Evolutionary conservation across 2,888 invertebrate species (phyloP), one percentile per base, ranked within the genome.

Genomic region (Chymomyza procnemis): DNA sequence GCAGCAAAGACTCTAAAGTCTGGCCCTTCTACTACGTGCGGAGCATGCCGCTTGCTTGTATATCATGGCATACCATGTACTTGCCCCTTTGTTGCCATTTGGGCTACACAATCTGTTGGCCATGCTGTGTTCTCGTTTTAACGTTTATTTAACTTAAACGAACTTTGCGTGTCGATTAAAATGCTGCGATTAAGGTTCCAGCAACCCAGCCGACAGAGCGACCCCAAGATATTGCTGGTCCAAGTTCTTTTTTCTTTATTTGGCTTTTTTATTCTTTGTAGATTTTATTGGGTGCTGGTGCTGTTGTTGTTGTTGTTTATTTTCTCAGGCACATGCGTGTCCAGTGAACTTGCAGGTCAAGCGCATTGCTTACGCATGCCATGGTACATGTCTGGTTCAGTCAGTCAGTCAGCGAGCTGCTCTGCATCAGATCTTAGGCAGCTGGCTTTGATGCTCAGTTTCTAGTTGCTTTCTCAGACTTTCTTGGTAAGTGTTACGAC

Each of bases 101-200:
- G 50, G n/a, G 58, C 67, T 61, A 47, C 47, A 63, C 60, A 52
- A 59, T 56, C 68, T 70, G 61, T 19, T 56, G 21, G 30, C 18
- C 55, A 47, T 58, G n/a, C 52, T 60, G 60, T 85, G 81, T 87
- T 82, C 87, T 87, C 84, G 87, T 87, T 85, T 87, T 83, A 85
- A 81, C 87, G 87, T 87, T 85, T 85, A 85, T 85, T 85, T 85
- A 85, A 85, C 87, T 85, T 87, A 85, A 86, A 75, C 87, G 82
- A 80, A 85, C 82, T 82, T 85, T 85, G 85, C 86, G 86, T 85
- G 88, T 85, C 85, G 86, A 86, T 85, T 85, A 78, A 87, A 80
- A 74, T 77, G 81, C 79, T 78, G 81, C 81, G 83, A 87, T 87
- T 87, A 88, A 80, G 75, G 78, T 78, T 74, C 85, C 74, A 78